Evolutionary conservation across 2,888 invertebrate species (phyloP).

Genomic region (Prenolepis imparis): DNA sequence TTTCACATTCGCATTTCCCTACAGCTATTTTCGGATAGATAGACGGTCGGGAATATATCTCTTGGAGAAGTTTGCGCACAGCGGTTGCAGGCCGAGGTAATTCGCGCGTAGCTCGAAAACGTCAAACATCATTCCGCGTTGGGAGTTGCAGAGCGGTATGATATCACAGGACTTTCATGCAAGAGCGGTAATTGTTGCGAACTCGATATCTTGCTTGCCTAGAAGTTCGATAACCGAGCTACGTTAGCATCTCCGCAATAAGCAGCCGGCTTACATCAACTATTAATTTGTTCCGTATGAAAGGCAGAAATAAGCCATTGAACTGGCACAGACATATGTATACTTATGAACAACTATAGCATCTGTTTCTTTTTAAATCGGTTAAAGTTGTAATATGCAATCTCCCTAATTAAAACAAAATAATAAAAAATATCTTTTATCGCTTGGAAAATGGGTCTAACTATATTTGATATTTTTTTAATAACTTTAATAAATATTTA

Average conservation of each 20-base stretch:
- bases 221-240: constrained; percentile 45
- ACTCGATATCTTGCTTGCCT: constrained; percentile 48
- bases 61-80: constrained; percentile 1
- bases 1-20: constrained; percentile 31
- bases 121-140: constrained; percentile 46
- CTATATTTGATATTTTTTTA: background rate
- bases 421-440: background rate
- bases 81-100: background rate
- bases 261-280: constrained; percentile 20
- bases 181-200: constrained; percentile 44
- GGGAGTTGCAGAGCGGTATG: constrained; percentile 25
- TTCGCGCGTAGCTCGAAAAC: constrained; percentile 35
- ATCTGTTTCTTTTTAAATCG: background rate
- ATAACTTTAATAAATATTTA: background rate
- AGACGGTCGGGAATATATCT: background rate
- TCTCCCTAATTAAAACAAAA: background rate
- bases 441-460: background rate
- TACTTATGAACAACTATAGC: background rate
- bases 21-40: constrained; percentile 5
- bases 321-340: background rate
- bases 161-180: constrained; percentile 42
- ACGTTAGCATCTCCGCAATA: constrained; percentile 31
- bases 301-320: constrained; percentile 19
- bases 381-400: background rate
- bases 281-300: constrained; percentile 44